These are phyloP conservation scores for Danaus chrysippus DNA, from an alignment of 2,888 invertebrate genomes.

Conservation along the genomic window DNA sequence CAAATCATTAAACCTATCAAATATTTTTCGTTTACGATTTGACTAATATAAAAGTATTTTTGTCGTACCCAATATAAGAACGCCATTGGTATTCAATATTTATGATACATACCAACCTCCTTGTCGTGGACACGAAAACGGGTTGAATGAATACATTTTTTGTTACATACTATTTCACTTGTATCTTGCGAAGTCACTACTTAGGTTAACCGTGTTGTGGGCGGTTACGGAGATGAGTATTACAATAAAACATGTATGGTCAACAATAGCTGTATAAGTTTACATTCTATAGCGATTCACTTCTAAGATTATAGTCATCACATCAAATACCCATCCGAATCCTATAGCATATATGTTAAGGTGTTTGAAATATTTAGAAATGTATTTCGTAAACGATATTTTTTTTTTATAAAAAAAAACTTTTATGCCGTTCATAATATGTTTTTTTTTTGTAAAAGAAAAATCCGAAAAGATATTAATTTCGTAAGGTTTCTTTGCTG, in stretches of 20 bases:
- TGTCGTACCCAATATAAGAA: conserved; percentile 24
- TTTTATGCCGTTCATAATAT: too few relatives aligned
- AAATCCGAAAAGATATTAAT: too few relatives aligned
- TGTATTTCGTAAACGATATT: neutral
- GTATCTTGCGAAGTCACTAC: conserved; percentile 54
- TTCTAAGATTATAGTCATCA: neutral
- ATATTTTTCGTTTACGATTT: too few relatives aligned
- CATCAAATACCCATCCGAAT: neutral
- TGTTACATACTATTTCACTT: conserved; percentile 55
- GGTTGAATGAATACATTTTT: conserved; percentile 52
- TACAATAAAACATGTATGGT: conserved; percentile 11
- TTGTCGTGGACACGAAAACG: conserved; percentile 27
- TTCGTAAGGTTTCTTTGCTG: conserved; percentile 1
- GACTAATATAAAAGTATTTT: neutral
- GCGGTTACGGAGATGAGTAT: conserved; percentile 35
- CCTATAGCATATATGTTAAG: neutral
- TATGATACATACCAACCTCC: conserved; percentile 33
- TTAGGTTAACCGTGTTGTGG: conserved; percentile 32
- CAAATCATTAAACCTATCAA: too few relatives aligned
- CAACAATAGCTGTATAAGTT: conserved; percentile 6
- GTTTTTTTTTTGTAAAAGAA: too few relatives aligned
- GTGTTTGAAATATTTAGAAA: neutral
- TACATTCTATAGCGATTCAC: conserved; percentile 2
- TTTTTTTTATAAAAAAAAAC: too few relatives aligned
- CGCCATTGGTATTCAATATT: conserved; percentile 34